Conservation (phyloP, 2,797 vertebrate species). For the Neopelma chrysocephalum region DNA sequence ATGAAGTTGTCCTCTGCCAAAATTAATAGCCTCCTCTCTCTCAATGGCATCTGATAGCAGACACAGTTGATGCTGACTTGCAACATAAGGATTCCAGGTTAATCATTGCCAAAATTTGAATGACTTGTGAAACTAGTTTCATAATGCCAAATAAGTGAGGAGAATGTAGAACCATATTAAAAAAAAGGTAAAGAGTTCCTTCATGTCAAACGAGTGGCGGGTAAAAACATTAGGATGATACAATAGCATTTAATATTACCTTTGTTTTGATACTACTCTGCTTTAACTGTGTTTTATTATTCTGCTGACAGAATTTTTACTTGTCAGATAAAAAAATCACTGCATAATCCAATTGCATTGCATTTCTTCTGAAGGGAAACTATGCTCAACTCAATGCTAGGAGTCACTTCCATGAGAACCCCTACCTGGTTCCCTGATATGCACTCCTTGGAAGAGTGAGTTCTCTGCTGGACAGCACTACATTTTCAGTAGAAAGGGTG, state of each 20-base stretch:
- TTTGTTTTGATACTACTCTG: background rate
- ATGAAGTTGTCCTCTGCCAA: background rate
- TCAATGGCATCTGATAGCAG: background rate
- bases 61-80: background rate
- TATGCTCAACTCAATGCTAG: background rate
- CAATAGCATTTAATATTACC: background rate
- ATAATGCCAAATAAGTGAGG: background rate
- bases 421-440: background rate
- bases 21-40: background rate
- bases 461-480: background rate
- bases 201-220: background rate
- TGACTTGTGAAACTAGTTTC: slow-evolving; percentile 1
- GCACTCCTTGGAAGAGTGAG: background rate
- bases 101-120: slow-evolving; percentile 5
- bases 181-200: background rate
- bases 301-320: background rate
- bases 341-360: background rate
- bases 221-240: background rate
- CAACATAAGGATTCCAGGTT: background rate
- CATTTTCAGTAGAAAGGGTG: background rate
- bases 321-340: background rate
- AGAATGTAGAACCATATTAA: background rate
- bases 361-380: background rate
- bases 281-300: background rate
- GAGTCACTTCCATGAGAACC: background rate